Evolutionary conservation across 2,797 vertebrate genomes (phyloP), one percentile per base, ranked within the genome.

Genomic region (Psittacula echo): DNA sequence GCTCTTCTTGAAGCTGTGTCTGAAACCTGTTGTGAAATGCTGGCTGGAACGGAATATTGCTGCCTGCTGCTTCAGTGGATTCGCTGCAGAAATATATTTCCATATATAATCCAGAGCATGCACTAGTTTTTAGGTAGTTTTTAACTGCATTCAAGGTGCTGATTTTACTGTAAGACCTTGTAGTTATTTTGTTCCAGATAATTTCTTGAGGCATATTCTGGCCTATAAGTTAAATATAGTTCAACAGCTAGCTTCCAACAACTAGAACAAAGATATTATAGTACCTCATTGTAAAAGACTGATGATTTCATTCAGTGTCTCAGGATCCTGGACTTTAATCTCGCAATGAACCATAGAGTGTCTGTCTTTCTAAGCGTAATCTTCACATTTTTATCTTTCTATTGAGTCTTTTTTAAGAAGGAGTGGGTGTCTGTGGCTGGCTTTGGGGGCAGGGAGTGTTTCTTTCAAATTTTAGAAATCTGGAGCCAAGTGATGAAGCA

Each of bases 321-420:
- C 12, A 53, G 45, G 32, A 86, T 83, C 50, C 23, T 65, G 42
- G 79, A 75, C 82, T 94, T 96, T 77, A 80, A 83, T 96, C 66
- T 94, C 42, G 13, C 61, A 84, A 15, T 77, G 66, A 77, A 56
- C 70, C 26, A 75, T 29, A 77, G 60, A 62, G 32, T 65, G 62
- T 74, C 84, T 86, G 42, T 93, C 65, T 95, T 94, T 91, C 22
- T 86, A 47, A 93, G 29, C 70, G 80, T 72, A 58, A 58, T 79
- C 70, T 79, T 94, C 74, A 53, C 53, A 90, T 77, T 95, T 92
- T 91, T 80, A 30, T 87, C 72, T 85, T 87, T 83, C 56, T 76
- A 0, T 74, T 91, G 44, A 91, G 67, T 62, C 62, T 86, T 86
- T 78, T 62, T 39, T 41, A 77, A 91, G 39, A 67, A 82, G n/a